These are phyloP conservation scores for Netelia fuscicornis DNA, from an alignment of 2,888 invertebrate species.

Conservation along the genomic window DNA sequence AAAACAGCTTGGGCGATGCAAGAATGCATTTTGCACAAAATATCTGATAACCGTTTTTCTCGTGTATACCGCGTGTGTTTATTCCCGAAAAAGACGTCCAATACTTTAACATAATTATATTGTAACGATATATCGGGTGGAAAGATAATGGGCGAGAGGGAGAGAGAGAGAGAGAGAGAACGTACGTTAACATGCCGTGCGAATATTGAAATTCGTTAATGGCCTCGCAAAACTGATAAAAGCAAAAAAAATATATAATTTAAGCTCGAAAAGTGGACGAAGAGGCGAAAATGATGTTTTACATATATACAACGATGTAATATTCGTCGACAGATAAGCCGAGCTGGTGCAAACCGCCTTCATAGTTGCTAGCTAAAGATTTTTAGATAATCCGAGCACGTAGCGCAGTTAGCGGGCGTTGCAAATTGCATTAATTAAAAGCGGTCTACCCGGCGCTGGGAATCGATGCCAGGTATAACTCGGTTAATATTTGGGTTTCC, in stretches of 20 bases:
- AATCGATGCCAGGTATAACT: constrained; percentile 72
- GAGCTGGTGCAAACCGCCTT: constrained; percentile 33
- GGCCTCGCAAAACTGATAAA: constrained; percentile 45
- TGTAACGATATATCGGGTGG: background rate
- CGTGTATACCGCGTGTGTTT: no score
- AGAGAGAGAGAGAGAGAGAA: no score
- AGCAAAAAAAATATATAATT: constrained; percentile 67
- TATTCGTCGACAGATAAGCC: constrained; percentile 21
- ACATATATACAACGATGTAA: constrained; percentile 17
- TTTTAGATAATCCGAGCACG: constrained; percentile 72
- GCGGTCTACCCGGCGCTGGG: constrained; percentile 61
- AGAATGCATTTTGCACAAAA: background rate
- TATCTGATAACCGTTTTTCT: background rate
- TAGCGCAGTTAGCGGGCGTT: constrained; percentile 72
- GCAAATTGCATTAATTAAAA: constrained; percentile 78
- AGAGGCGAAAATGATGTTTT: constrained; percentile 27
- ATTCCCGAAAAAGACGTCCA: background rate
- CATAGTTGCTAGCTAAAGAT: constrained; percentile 59
- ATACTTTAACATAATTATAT: background rate
- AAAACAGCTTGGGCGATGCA: background rate
- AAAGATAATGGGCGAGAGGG: constrained; percentile 10
- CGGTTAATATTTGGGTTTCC: constrained; percentile 71
- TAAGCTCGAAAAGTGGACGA: constrained; percentile 61
- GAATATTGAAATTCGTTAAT: constrained; percentile 56
- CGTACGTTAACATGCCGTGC: background rate